Evolutionary conservation across 1,140 invertebrate genomes (phyloP).

Genomic region (Dendrolimus kikuchii): DNA sequence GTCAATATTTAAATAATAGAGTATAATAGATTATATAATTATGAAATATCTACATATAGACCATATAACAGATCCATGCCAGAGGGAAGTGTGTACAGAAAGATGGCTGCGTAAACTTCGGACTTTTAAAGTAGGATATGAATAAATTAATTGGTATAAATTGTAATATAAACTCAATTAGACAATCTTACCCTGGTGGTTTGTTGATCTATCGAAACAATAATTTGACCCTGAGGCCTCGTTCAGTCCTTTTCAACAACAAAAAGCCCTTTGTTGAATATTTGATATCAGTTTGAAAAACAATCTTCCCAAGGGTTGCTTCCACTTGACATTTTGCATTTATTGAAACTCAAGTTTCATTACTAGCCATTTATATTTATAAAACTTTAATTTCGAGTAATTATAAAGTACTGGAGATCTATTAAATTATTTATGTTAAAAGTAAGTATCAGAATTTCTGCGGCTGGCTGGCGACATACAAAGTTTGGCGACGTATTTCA

Average conservation of each 20-base stretch:
- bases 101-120: too few species aligned
- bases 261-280: slow-evolving; percentile 12
- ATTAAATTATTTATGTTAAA: too few species aligned
- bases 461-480: too few species aligned
- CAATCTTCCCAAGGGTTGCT: slow-evolving; percentile 3
- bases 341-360: slow-evolving; percentile 10
- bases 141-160: slow-evolving; percentile 1
- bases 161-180: neutral
- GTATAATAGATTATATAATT: too few species aligned
- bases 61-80: too few species aligned
- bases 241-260: slow-evolving; percentile 6
- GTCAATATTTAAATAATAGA: too few species aligned
- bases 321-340: slow-evolving; percentile 3
- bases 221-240: slow-evolving; percentile 2
- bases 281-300: slow-evolving; percentile 13
- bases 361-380: neutral
- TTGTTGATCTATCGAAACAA: slow-evolving; percentile 8
- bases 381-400: too few species aligned
- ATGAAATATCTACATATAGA: too few species aligned
- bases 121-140: neutral
- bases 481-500: too few species aligned
- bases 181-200: neutral
- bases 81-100: too few species aligned
- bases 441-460: too few species aligned
- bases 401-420: too few species aligned